phyloP scores from a whole-genome alignment of 2,113 vertebrate genomes.

The Sturnira hondurensis region DNA sequence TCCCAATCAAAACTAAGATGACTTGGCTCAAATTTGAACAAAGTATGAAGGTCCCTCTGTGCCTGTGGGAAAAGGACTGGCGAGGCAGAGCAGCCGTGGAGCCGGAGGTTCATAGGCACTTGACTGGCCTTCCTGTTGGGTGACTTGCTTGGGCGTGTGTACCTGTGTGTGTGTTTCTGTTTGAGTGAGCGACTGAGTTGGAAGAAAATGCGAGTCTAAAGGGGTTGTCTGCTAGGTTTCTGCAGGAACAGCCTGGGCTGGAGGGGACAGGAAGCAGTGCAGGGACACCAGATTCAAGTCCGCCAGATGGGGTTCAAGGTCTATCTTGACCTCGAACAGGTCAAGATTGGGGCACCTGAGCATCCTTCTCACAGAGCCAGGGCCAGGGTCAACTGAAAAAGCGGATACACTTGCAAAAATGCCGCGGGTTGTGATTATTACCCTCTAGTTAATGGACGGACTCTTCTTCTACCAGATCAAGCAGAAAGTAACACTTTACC shows the following conservation, averaged over 20 bases:
- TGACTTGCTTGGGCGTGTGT: neutral
- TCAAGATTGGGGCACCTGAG: rapidly evolving
- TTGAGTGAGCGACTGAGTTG: neutral
- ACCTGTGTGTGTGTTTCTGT: neutral
- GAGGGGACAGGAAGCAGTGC: rapidly evolving
- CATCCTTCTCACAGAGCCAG: neutral
- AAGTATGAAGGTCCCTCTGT: rapidly evolving
- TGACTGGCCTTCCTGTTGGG: neutral
- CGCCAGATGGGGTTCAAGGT: neutral
- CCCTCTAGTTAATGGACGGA: rapidly evolving
- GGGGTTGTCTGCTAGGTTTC: neutral
- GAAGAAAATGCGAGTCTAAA: neutral
- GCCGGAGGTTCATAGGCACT: rapidly evolving
- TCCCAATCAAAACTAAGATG: neutral
- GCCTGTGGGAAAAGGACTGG: neutral
- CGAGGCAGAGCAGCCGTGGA: rapidly evolving
- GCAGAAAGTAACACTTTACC: neutral
- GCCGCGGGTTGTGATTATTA: rapidly evolving
- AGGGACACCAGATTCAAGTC: neutral
- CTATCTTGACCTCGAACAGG: rapidly evolving
- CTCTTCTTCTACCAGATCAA: rapidly evolving
- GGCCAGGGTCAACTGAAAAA: neutral
- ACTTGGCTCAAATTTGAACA: neutral
- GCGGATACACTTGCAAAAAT: rapidly evolving
- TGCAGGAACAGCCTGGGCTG: rapidly evolving